Evolutionary conservation across 1,140 invertebrate species (phyloP), one percentile per base, ranked within the genome.

Genomic region (Drosophila sechellia): DNA sequence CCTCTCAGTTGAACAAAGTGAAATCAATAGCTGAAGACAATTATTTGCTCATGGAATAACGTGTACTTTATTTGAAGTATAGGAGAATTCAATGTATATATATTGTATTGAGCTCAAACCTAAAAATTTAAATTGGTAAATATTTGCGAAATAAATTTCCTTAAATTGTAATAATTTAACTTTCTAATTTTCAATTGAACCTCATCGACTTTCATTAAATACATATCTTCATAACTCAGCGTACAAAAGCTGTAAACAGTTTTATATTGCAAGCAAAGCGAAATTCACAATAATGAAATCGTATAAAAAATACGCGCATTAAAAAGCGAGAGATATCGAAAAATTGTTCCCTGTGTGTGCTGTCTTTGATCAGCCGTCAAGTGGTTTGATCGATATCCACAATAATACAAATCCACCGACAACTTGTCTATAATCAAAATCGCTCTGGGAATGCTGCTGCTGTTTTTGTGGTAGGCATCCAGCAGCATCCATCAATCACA

Each of bases 361-460:
- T 79, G 46, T 63, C 81, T 86, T 86, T 86, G 81, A 86, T 86
- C 81, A 86, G 69, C 74, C 79, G 69, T 86, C 81, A 86, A 87
- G 81, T 86, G 79, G 83, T 83, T 86, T 86, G 83, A 86, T 86
- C 79, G 84, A 86, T 86, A 65, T 59, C 46, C 61, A 76, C 75
- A 76, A 87, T 78, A 84, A 83, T 86, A 86, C 81, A 85, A 87
- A 83, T 87, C 64, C 83, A 72, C 84, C 80, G 79, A 84, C 84
- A 87, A 74, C 71, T 87, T 89, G 84, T 77, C 80, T 77, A 84
- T 84, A 76, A 81, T 83, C 83, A 79, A 87, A 72, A 87, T 77
- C 75, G 66, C 59, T 65, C 64, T 54, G 64, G 60, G 64, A 52
- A 60, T 57, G 52, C 35, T 61, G 75, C 27, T 71, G 76, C 58